Percentiles rank a stretch among this genome's conserved stretches.
Conservation (phyloP, 2,888 invertebrate species). For the Oasisia sp. region DNA sequence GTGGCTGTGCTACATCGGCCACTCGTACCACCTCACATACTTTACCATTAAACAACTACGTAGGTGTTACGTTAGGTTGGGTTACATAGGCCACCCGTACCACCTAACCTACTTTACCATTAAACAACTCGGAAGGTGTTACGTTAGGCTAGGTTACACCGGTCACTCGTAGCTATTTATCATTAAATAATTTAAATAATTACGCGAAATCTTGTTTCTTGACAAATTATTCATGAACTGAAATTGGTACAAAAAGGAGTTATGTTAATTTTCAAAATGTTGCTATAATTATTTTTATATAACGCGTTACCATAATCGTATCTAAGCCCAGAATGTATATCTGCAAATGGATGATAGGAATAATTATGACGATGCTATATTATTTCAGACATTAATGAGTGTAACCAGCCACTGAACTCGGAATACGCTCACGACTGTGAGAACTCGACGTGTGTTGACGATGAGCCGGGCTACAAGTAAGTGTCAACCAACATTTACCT, state of each 20-base stretch:
- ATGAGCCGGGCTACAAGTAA: constrained; percentile 21
- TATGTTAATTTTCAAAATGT: background rate
- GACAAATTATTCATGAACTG: background rate
- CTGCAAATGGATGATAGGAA: background rate
- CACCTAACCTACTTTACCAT: too few species aligned
- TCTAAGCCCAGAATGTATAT: background rate
- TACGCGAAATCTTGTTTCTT: too few species aligned
- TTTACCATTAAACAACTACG: too few species aligned
- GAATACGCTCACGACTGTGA: constrained; percentile 23
- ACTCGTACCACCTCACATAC: too few species aligned
- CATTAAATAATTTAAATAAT: too few species aligned
- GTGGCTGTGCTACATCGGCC: too few species aligned
- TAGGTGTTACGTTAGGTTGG: too few species aligned
- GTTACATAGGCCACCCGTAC: too few species aligned
- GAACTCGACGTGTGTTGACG: constrained; percentile 13
- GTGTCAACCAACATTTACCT: background rate
- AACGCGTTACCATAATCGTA: background rate
- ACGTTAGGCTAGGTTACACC: too few species aligned
- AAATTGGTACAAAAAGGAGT: background rate
- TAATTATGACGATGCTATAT: background rate
- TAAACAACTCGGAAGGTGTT: too few species aligned
- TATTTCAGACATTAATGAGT: constrained; percentile 27
- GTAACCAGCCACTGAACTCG: background rate
- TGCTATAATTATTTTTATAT: background rate
- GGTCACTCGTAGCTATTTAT: too few species aligned